Percentiles rank a stretch among this genome's conserved stretches.
Evolutionary conservation across 2,888 invertebrate genomes (phyloP).

Genomic region (Drosophila bunnanda): DNA sequence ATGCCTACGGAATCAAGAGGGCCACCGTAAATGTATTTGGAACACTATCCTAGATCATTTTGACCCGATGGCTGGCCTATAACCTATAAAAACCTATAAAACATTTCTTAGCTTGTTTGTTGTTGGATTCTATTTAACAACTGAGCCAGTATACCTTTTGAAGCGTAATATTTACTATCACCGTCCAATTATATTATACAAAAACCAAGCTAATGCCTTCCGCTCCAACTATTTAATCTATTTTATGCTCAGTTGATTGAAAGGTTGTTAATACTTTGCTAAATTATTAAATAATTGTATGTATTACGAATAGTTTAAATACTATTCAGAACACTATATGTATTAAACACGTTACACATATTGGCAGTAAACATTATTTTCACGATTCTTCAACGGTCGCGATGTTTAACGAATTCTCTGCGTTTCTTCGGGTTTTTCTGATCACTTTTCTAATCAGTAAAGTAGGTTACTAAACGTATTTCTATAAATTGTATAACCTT

Average conservation of each 20-base stretch:
- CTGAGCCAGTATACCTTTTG: too few species aligned
- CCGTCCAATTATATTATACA: not conserved
- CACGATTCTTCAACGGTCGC: not conserved
- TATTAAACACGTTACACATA: not conserved
- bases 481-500: not conserved
- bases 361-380: too few species aligned
- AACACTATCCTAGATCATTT: not conserved
- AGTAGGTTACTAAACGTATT: not conserved
- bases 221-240: not conserved
- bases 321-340: too few species aligned
- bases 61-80: too few species aligned
- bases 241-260: not conserved
- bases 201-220: not conserved
- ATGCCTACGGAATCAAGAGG: not conserved
- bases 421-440: not conserved
- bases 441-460: not conserved
- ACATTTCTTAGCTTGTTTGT: too few species aligned
- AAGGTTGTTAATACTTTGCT: not conserved
- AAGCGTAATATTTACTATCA: too few species aligned
- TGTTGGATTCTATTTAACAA: too few species aligned
- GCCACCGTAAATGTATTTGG: slow-evolving; percentile 6
- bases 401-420: not conserved
- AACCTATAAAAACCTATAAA: too few species aligned
- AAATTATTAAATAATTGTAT: too few species aligned
- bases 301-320: too few species aligned